Evolutionary conservation across 2,888 invertebrate genomes (phyloP).

Genomic region (Bombylius major): DNA sequence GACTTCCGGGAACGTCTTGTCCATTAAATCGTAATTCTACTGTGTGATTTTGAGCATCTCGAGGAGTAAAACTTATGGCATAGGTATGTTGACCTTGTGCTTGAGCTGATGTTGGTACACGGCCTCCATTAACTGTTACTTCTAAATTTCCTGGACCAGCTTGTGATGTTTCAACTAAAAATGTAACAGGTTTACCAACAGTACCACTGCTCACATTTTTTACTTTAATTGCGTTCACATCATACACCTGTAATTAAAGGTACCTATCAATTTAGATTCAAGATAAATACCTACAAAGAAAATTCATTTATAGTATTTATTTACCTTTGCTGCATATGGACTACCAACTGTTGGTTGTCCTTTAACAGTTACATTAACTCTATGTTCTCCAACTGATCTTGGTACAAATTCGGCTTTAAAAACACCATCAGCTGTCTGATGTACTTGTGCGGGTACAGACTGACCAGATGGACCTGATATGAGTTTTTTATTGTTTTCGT

Average conservation of each 20-base stretch:
- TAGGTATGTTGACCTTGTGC: conserved; percentile 94
- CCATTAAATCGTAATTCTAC: conserved; percentile 94
- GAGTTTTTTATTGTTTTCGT: neutral
- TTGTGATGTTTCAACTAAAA: conserved; percentile 92
- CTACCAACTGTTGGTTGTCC: conserved; percentile 77
- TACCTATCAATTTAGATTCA: neutral
- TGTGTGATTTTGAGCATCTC: conserved; percentile 79
- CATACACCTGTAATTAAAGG: conserved; percentile 54
- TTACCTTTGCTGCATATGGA: conserved; percentile 80
- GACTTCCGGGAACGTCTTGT: conserved; percentile 77
- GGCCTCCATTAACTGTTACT: conserved; percentile 94
- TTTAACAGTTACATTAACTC: conserved; percentile 74
- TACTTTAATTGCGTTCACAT: conserved; percentile 86
- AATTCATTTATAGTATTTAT: neutral
- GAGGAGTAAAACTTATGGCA: conserved; percentile 92
- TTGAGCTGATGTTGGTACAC: conserved; percentile 92
- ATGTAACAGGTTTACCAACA: conserved; percentile 82
- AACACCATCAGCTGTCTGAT: conserved; percentile 66
- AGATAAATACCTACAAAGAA: neutral
- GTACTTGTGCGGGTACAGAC: conserved; percentile 78
- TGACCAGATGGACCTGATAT: conserved; percentile 76
- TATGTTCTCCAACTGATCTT: conserved; percentile 80
- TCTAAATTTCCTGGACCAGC: conserved; percentile 98
- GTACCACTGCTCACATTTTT: conserved; percentile 81
- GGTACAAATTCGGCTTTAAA: conserved; percentile 89